Base-by-base conservation (phyloP, 1,140 invertebrate genomes). In the Drosophila azteca region DNA sequence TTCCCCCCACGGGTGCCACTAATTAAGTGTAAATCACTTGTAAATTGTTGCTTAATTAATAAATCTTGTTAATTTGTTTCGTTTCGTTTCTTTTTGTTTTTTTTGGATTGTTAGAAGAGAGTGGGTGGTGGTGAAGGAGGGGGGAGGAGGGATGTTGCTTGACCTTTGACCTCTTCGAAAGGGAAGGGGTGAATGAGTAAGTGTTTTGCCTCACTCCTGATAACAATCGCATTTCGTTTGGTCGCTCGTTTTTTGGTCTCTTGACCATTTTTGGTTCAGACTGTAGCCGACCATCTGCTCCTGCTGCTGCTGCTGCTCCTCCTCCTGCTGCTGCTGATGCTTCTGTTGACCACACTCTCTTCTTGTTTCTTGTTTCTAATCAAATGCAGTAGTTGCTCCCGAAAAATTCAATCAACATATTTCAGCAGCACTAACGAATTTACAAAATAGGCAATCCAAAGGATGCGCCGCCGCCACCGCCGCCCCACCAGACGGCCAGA, bases 341-440 rank as follows among this genome's bases (percentile, higher is more conserved):
- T 59, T 13, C 45, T 46, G 70, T 53, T 52, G 43, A 48, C 17
- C 57, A 73, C 61, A 74, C 63, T 64, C 67, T 57, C 43, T 24
- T 51, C 20, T 39, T 48, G 41, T 52, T 61, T 70, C 59, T 73
- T 79, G 77, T 74, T 83, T 83, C 71, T 88, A 88, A 88, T 88
- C 83, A 88, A 88, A 88, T 88, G 83, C 83, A 88, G 83, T 83
- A 88, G 83, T 83, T 88, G 83, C 83, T 88, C 83, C 83, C 83
- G 84, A 88, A 88, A 88, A 88, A 88, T 90, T 90, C 87, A 90
- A 90, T 90, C 87, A 90, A 90, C 87, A 90, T 90, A 90, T 90
- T 90, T 90, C 87, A 90, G 82, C 87, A 82, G 87, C 87, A 90
- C 87, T 90, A 90, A 90, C 87, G 87, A 90, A 90, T 90, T 90